Percentiles rank a stretch among this genome's conserved stretches.
Conservation (phyloP, 2,888 invertebrate genomes). For the Drosophila anceps region DNA sequence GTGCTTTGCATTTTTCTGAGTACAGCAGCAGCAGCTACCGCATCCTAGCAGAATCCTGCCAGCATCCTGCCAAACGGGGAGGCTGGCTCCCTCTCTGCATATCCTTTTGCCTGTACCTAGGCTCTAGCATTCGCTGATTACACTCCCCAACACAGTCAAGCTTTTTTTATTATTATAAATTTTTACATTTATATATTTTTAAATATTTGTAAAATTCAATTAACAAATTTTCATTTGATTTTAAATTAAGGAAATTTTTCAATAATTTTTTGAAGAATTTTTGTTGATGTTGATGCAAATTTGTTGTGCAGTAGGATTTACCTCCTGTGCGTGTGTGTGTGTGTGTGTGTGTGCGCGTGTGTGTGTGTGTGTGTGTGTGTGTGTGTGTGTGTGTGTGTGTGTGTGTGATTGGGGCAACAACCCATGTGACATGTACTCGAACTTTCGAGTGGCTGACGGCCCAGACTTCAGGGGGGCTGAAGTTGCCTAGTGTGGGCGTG, state of each 20-base stretch:
- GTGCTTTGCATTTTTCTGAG: constrained; percentile 73
- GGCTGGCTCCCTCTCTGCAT: constrained; percentile 1
- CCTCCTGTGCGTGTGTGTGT: constrained; percentile 8
- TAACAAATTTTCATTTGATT: not conserved
- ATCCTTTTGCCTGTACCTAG: constrained; percentile 32
- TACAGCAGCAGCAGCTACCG: constrained; percentile 27
- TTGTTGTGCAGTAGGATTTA: constrained; percentile 39
- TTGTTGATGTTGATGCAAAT: not conserved
- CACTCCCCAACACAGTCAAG: constrained; percentile 34
- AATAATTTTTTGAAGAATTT: not conserved
- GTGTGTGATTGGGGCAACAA: constrained; percentile 61
- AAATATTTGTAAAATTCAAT: not conserved
- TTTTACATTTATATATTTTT: not conserved
- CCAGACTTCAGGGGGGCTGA: constrained; percentile 39
- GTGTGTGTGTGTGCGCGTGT: constrained; percentile 13
- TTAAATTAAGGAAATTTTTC: not conserved
- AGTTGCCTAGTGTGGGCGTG: constrained; percentile 50
- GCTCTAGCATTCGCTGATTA: constrained; percentile 35
- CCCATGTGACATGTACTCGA: constrained; percentile 73
- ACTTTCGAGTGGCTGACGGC: constrained; percentile 64
- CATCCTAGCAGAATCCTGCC: constrained; percentile 23
- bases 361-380: constrained; percentile 23
- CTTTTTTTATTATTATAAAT: not conserved
- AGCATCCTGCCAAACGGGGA: constrained; percentile 5
- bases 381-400: constrained; percentile 18